Evolutionary conservation across 2,797 vertebrate genomes (phyloP), one percentile per base, ranked within the genome.

Genomic region (Rhinoraja longicauda): DNA sequence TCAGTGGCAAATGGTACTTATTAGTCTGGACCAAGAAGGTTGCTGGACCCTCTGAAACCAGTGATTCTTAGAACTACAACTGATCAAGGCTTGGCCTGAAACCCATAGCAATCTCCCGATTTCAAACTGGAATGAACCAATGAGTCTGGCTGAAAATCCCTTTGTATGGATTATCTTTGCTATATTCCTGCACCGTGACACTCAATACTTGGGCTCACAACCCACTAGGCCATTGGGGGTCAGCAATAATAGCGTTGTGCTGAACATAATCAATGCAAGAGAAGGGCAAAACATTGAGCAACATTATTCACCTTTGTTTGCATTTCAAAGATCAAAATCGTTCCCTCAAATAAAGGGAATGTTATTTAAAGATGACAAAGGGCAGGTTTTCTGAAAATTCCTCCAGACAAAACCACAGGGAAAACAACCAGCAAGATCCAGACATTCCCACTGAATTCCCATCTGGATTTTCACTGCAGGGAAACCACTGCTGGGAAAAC

Each of bases 401-500:
- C 59, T 62, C 53, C 29, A 36, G n/a, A 21, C 84, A 24, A 21
- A 88, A 36, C 62, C 84, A 19, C 62, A 36, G 17, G n/a, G 84
- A 67, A 32, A 17, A 21, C n/a, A 88, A 88, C n/a, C 88, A 77
- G 64, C 9, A 13, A 36, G n/a, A 36, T 88, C 59, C 84, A 88
- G 17, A 88, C 62, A 36, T 67, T 88, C n/a, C n/a, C 17, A 88
- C 62, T 32, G 5, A 67, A 67, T 67, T 67, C 62, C n/a, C 84
- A 36, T 36, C 59, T 32, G 62, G 67, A 67, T 67, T 88, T 88
- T 36, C 59, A 67, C 32, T 67, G 59, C 64, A 32, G 6, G 19
- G 15, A 67, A 88, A 88, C 84, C 84, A 88, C 84, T 88, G 84
- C n/a, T 2, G 59, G 36, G n/a, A 88, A 88, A 67, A 64, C 84